Conservation (phyloP, 92 coral and sea anemone species). For the Phenganax stokvisi region DNA sequence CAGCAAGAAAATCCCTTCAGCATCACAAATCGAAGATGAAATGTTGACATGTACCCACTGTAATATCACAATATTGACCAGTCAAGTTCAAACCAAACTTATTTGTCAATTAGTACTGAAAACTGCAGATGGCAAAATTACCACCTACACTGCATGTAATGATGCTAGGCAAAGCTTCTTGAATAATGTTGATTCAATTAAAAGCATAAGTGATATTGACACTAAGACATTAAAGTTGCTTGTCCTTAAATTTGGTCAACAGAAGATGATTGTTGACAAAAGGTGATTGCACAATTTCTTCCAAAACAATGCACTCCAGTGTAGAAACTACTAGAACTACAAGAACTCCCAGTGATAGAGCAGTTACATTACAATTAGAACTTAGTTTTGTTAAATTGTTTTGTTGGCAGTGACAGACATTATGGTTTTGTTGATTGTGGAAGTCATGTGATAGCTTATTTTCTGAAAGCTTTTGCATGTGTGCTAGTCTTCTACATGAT, state of each 20-base stretch:
- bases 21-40: neutral
- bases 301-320: too few relatives aligned
- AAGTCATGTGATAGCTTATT: too few relatives aligned
- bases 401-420: too few relatives aligned
- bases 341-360: too few relatives aligned
- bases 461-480: too few relatives aligned
- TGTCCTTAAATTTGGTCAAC: neutral
- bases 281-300: neutral
- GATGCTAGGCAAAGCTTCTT: slow-evolving; percentile 34
- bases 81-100: neutral
- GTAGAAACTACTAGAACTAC: too few relatives aligned
- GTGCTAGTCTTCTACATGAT: too few relatives aligned
- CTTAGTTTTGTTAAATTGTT: too few relatives aligned
- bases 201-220: neutral
- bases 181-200: slow-evolving; percentile 10
- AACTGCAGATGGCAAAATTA: too few relatives aligned
- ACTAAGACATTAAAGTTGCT: neutral
- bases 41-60: neutral
- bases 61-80: neutral
- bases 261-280: neutral
- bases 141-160: slow-evolving; percentile 22
- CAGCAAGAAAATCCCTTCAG: neutral
- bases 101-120: too few relatives aligned
- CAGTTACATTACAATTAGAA: too few relatives aligned
- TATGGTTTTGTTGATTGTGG: too few relatives aligned